Evolutionary conservation across 2,888 invertebrate species (phyloP).

Genomic region (Campoletis raptor): DNA sequence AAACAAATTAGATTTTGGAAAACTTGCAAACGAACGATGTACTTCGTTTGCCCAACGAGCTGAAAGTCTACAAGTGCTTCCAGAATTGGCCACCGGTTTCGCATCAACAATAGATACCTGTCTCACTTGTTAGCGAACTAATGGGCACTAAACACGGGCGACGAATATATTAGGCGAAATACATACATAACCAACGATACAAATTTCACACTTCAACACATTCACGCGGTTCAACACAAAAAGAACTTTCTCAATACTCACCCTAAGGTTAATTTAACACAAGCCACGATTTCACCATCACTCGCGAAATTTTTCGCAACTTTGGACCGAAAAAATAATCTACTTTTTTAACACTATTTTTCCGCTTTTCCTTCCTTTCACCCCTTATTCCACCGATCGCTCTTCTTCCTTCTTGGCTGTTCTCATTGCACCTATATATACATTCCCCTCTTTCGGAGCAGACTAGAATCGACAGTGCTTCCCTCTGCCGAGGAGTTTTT

Average conservation of each 20-base stretch:
- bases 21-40: neutral
- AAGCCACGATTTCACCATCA: slow-evolving; percentile 78
- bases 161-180: slow-evolving; percentile 8
- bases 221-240: slow-evolving; percentile 17
- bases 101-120: slow-evolving; percentile 57
- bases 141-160: slow-evolving; percentile 34
- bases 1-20: neutral
- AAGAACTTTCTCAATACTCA: slow-evolving; percentile 72
- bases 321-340: slow-evolving; percentile 43
- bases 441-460: slow-evolving; percentile 54
- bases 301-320: slow-evolving; percentile 75
- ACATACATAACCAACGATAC: slow-evolving; percentile 23
- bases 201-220: slow-evolving; percentile 36
- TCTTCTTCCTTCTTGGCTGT: slow-evolving; percentile 59
- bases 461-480: slow-evolving; percentile 42
- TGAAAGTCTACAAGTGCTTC: slow-evolving; percentile 33
- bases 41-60: neutral
- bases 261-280: slow-evolving; percentile 77
- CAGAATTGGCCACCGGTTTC: slow-evolving; percentile 61
- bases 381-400: slow-evolving; percentile 55
- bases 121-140: slow-evolving; percentile 46
- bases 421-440: slow-evolving; percentile 54
- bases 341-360: slow-evolving; percentile 35
- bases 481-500: slow-evolving; percentile 13
- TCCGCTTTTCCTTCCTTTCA: slow-evolving; percentile 53